Evolutionary conservation across 2,797 vertebrate genomes (phyloP).

Genomic region (Sebastolobus alascanus): DNA sequence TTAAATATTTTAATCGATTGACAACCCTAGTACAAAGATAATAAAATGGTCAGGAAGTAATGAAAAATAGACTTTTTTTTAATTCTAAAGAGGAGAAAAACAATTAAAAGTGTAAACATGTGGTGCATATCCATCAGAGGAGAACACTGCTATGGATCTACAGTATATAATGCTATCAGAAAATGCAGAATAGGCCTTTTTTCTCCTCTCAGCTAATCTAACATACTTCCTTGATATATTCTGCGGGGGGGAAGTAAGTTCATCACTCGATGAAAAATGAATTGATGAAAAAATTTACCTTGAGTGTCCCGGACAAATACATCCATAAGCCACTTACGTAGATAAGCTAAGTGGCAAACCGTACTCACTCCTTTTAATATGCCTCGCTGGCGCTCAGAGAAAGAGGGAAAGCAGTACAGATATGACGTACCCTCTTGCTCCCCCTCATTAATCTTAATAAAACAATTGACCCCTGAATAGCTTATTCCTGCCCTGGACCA

Average conservation of each 20-base stretch:
- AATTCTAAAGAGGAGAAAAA: neutral
- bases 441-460: conserved; percentile 87
- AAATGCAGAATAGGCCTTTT: conserved; percentile 9
- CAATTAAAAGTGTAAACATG: conserved; percentile 7
- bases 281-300: conserved; percentile 77
- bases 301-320: conserved; percentile 78
- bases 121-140: neutral
- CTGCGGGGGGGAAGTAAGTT: conserved; percentile 60
- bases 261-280: conserved; percentile 80
- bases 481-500: conserved; percentile 83
- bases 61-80: neutral
- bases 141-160: neutral
- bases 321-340: conserved; percentile 82
- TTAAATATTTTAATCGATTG: too few species aligned
- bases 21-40: neutral
- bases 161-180: conserved; percentile 10
- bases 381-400: conserved; percentile 73
- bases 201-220: conserved; percentile 32
- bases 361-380: conserved; percentile 81
- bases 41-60: neutral
- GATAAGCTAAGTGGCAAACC: conserved; percentile 83
- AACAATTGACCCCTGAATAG: conserved; percentile 87
- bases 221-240: conserved; percentile 62
- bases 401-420: conserved; percentile 76
- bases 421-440: conserved; percentile 83